Base-by-base conservation (phyloP, 2,797 vertebrate genomes). In the Lates japonicus region DNA sequence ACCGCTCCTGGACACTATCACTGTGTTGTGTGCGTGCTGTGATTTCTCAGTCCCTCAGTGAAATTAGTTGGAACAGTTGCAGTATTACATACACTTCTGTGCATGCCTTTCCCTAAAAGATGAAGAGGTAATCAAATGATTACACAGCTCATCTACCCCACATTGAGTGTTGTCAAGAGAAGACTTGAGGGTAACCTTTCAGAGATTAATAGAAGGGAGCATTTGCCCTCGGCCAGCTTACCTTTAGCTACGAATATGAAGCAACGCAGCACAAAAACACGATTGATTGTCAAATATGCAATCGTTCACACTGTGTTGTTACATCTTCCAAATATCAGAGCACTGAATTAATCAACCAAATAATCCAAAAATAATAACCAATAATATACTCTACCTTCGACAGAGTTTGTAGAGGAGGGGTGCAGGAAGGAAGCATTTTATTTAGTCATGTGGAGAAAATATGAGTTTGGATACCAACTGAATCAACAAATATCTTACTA, bases 101-200 rank as follows among this genome's bases (percentile, higher is more conserved):
- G 60, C 74, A 76, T 60, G 59, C 16, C 58, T 55, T 58, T 29
- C 33, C 35, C 20, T 52, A 42, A 85, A 72, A 78, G 22, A 84
- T 85, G 66, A 83, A 79, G 74, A 49, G 57, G 74, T 67, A 80
- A 87, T 89, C 61, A 74, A 75, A 83, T n/a, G n/a, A n/a, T n/a
- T 86, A 77, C 64, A 78, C 31, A 71, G 78, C 74, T 75, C 73
- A 83, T 71, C 65, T 76, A 20, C 25, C 57, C 49, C 39, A 19
- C 37, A n/a, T n/a, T 49, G 63, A 73, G 69, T 60, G 63, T 83
- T 74, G 77, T 80, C 63, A 67, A 62, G 75, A 59, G 64, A 73
- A 42, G 64, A 62, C 70, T 74, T 58, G 71, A 80, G 68, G 66
- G 61, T 81, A 64, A 82, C 72, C 69, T 81, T 82, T n/a, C 41